phyloP scores from a whole-genome alignment of 2,113 vertebrate species.

The Stegastes partitus region DNA sequence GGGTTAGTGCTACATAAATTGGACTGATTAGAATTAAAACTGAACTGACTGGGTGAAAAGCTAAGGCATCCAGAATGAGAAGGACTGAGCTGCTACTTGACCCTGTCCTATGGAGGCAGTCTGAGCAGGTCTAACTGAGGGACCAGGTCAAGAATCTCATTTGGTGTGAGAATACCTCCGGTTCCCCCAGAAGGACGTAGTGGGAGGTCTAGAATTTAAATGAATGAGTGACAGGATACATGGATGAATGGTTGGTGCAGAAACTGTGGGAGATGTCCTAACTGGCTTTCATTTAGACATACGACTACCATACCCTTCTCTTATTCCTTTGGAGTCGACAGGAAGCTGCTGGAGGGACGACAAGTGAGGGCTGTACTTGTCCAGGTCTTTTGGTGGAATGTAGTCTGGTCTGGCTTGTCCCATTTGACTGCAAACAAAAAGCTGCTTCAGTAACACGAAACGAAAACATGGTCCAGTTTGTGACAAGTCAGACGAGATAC shows the following conservation, averaged over 20 bases:
- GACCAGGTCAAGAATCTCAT: no score
- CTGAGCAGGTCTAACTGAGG: no score
- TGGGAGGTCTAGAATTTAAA: background rate
- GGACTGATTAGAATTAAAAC: no score
- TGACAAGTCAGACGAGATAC: background rate
- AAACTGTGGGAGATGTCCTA: background rate
- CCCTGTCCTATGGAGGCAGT: no score
- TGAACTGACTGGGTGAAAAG: no score
- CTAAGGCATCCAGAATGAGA: no score
- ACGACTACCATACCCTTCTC: conserved; percentile 62
- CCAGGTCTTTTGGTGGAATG: conserved; percentile 87
- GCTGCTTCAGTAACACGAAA: background rate
- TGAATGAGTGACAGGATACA: no score
- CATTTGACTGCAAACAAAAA: conserved; percentile 67
- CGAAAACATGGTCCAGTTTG: background rate
- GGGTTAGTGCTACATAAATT: no score
- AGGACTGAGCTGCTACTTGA: no score
- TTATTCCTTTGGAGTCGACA: conserved; percentile 71
- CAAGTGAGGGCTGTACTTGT: conserved; percentile 88
- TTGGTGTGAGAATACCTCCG: no score
- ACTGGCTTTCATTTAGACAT: background rate
- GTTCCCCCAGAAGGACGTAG: no score
- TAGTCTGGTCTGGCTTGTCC: conserved; percentile 85
- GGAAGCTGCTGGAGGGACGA: conserved; percentile 86
- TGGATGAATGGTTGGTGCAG: background rate